Evolutionary conservation across 37 sponge, comb jelly and placozoan species (phyloP), one percentile per base, ranked within the genome.

Genomic region (Beroe ovata): DNA sequence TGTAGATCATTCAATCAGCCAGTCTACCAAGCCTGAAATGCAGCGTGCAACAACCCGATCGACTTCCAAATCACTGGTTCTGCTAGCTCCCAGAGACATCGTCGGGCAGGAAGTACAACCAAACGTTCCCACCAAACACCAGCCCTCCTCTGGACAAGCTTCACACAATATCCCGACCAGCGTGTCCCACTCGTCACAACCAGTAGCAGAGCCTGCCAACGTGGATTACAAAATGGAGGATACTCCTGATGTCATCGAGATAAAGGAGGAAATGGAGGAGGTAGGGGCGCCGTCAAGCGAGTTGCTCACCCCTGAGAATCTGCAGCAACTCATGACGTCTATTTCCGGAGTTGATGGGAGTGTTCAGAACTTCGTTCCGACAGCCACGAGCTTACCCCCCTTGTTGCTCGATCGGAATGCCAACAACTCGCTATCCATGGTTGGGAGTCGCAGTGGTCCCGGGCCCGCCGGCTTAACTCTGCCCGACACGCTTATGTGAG

Each of bases 311-410:
- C 84, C 26, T 21, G 84, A 77, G 54, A 77, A 23, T 20, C 23
- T 77, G 21, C 38, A 77, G 8, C 84, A 77, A 36, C 42, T 77
- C 47, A 77, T 77, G 84, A 36, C 28, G 6, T 42, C 54, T 36
- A 77, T 77, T 11, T 77, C 84, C 6, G 84, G 84, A 2, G 54
- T 54, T 0, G 84, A 77, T 8, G 84, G 33, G 54, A 77, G 33
- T 41, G 4, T 77, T 33, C 84, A 77, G 54, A 77, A 77, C 84
- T 77, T 77, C 33, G 54, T 77, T 21, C 84, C 84, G 0, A 77
- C 84, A 23, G 84, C 84, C 26, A 77, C 84, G 0, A n/a, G 54
- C 33, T 25, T 77, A 26, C 84, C 84, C 6, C 84, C 84, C 47
- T 37, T 54, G 2, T 77, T 77, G 54, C 47, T 40, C 28, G 84